These are phyloP conservation scores for Xestoiulus laeticollis DNA, from an alignment of 2,888 invertebrate species.

Conservation along the genomic window DNA sequence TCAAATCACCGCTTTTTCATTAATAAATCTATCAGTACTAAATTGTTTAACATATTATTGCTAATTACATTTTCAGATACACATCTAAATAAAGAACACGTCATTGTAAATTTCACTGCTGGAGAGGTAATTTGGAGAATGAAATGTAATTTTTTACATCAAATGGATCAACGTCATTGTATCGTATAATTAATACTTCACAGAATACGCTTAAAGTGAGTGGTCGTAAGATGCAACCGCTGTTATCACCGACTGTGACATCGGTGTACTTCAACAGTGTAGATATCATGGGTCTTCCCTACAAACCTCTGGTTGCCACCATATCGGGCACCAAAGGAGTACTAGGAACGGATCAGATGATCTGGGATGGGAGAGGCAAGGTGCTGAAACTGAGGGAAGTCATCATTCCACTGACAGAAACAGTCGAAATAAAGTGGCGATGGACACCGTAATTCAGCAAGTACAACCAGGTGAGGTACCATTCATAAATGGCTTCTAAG, in stretches of 20 bases:
- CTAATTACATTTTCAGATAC: slow-evolving; percentile 39
- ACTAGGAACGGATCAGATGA: slow-evolving; percentile 46
- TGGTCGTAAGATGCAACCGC: slow-evolving; percentile 50
- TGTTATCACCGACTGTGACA: slow-evolving; percentile 43
- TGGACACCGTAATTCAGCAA: slow-evolving; percentile 40
- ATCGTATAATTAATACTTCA: neutral
- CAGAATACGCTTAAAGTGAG: slow-evolving; percentile 49
- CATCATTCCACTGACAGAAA: slow-evolving; percentile 52
- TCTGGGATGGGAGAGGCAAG: slow-evolving; percentile 47
- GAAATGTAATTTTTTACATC: neutral
- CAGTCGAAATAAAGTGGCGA: slow-evolving; percentile 52
- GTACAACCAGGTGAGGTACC: neutral
- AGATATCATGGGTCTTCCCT: slow-evolving; percentile 52
- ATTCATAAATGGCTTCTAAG: neutral
- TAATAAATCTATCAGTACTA: neutral
- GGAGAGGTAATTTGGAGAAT: slow-evolving; percentile 39
- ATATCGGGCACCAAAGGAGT: slow-evolving; percentile 50
- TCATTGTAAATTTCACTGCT: slow-evolving; percentile 52
- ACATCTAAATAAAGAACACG: slow-evolving; percentile 48
- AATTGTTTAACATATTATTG: neutral
- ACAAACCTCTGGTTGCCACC: slow-evolving; percentile 38
- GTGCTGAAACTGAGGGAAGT: slow-evolving; percentile 45
- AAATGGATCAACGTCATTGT: too few relatives aligned
- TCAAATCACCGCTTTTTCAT: too few relatives aligned
- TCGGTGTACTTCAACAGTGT: slow-evolving; percentile 51